These are phyloP conservation scores for Tribolium freemani DNA, from an alignment of 2,888 invertebrate species.

Conservation along the genomic window DNA sequence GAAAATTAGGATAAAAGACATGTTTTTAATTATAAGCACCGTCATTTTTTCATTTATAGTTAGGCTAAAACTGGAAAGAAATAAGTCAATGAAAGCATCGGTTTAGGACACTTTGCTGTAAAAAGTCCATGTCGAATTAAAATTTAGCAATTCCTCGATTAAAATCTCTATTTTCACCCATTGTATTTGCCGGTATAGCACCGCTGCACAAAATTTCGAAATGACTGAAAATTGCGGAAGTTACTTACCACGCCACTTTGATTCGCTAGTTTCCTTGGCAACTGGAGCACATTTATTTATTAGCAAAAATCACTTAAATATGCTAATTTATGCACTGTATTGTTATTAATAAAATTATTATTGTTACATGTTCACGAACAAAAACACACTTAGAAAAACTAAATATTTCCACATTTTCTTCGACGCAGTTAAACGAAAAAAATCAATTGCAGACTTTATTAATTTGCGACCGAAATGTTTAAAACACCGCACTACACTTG, in stretches of 20 bases:
- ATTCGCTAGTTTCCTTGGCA: conserved; percentile 60
- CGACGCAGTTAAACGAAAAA: no score
- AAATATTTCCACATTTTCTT: no score
- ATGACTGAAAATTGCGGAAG: conserved; percentile 54
- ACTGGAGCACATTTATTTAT: conserved; percentile 63
- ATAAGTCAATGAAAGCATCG: neutral
- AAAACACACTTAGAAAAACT: no score
- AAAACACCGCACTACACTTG: conserved; percentile 28
- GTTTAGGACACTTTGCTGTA: neutral
- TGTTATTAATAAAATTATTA: no score
- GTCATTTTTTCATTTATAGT: neutral
- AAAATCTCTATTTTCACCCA: conserved; percentile 40
- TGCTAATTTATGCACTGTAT: no score
- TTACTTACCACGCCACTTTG: conserved; percentile 60
- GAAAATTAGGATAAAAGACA: no score
- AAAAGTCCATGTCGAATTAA: conserved; percentile 13
- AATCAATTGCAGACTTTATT: no score
- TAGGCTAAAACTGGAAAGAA: neutral
- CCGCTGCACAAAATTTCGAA: conserved; percentile 48
- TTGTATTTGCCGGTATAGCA: conserved; percentile 32
- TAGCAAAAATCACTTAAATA: conserved; percentile 39
- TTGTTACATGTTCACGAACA: no score
- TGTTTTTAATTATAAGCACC: no score
- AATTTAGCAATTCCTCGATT: conserved; percentile 33
- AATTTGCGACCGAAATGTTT: neutral